These are phyloP conservation scores for Ladona fulva DNA, from an alignment of 1,140 invertebrate genomes.

Conservation along the genomic window DNA sequence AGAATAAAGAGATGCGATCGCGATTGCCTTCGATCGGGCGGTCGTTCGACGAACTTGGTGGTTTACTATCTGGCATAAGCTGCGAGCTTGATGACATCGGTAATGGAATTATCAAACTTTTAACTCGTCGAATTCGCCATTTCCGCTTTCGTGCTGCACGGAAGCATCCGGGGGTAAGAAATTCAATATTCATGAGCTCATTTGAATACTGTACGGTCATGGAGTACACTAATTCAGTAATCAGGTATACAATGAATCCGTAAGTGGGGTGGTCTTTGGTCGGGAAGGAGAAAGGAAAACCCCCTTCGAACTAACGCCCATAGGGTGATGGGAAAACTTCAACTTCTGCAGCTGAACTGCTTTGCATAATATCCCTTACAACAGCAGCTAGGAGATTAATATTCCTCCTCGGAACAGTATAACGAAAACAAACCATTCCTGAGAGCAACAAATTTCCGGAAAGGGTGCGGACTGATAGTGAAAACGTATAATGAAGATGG, in stretches of 20 bases:
- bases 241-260: conserved; percentile 5
- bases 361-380: neutral
- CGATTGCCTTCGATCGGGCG: no score
- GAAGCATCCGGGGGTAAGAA: neutral
- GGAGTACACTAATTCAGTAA: neutral
- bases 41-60: no score
- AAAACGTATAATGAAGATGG: no score
- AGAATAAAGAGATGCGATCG: no score
- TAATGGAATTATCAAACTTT: conserved; percentile 8
- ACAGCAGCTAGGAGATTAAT: neutral
- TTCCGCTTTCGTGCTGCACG: neutral
- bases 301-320: neutral
- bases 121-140: neutral
- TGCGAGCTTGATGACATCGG: neutral
- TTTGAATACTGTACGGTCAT: neutral
- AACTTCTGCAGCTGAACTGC: neutral
- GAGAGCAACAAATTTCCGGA: neutral
- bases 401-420: neutral
- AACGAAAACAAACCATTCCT: neutral
- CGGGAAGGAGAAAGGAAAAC: neutral
- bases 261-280: neutral
- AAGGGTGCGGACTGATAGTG: no score
- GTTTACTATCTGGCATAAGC: neutral
- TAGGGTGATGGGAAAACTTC: neutral
- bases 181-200: conserved; percentile 5